phyloP scores from a whole-genome alignment of 2,888 invertebrate genomes.

The Malacosoma neustria region DNA sequence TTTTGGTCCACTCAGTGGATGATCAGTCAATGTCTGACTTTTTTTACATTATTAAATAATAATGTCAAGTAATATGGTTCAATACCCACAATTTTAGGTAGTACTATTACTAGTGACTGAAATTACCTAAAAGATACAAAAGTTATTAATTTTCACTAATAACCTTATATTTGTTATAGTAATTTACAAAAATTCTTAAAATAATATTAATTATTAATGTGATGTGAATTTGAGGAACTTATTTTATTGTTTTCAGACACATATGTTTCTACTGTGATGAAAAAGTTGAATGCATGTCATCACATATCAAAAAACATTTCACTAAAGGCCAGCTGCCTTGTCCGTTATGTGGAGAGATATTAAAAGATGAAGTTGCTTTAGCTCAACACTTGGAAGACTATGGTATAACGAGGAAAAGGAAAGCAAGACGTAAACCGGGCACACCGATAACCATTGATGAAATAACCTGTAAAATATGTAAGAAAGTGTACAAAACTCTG shows the following conservation, averaged over 20 bases:
- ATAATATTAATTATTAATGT: no score
- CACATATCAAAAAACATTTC: constrained; percentile 38
- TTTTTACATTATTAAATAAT: no score
- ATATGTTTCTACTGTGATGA: constrained; percentile 42
- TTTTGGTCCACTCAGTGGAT: no score
- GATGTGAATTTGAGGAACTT: no score
- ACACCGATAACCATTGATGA: constrained; percentile 53
- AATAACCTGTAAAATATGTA: constrained; percentile 49
- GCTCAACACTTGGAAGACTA: constrained; percentile 40
- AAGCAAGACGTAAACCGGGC: constrained; percentile 45
- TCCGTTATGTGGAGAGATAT: constrained; percentile 46
- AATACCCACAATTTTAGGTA: no score
- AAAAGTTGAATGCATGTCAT: constrained; percentile 18
- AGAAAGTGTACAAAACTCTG: constrained; percentile 52
- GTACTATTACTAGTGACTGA: no score
- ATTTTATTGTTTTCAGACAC: constrained; percentile 27
- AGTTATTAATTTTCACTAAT: no score
- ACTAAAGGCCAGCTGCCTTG: constrained; percentile 36
- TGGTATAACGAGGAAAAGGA: constrained; percentile 31
- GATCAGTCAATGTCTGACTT: no score
- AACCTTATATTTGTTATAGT: no score
- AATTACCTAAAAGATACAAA: no score
- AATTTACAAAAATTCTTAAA: no score
- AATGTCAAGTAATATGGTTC: no score
- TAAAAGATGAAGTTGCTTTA: constrained; percentile 37